These are phyloP conservation scores for Carapus acus DNA, from an alignment of 2,797 vertebrate species.

Conservation along the genomic window DNA sequence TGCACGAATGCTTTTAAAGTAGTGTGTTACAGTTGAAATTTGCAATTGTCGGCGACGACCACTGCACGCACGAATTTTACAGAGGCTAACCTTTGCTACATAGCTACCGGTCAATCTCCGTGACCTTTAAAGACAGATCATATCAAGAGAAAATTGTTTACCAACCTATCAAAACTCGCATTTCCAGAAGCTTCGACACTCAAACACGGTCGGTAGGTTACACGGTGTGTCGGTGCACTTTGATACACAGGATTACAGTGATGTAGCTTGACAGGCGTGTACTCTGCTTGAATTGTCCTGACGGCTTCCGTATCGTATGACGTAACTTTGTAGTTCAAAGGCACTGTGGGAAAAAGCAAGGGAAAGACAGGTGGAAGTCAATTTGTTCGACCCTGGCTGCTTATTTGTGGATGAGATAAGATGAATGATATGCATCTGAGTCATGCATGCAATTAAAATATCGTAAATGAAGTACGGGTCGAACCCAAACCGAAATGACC, in stretches of 20 bases:
- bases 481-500: too few species aligned
- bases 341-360: too few species aligned
- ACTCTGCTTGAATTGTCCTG: conserved; percentile 11
- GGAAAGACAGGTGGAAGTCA: too few species aligned
- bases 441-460: too few species aligned
- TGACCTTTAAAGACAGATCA: conserved; percentile 43
- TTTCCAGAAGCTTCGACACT: conserved; percentile 1
- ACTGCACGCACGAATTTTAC: background rate
- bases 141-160: conserved; percentile 3
- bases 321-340: background rate
- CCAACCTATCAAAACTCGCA: conserved; percentile 74
- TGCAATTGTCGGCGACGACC: background rate
- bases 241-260: background rate
- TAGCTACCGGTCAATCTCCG: conserved; percentile 25
- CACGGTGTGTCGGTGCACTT: background rate
- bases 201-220: fast-evolving
- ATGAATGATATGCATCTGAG: too few species aligned
- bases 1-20: background rate
- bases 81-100: conserved; percentile 12
- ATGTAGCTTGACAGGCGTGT: background rate
- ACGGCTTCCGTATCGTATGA: conserved; percentile 13
- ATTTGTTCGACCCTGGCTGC: too few species aligned
- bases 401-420: too few species aligned
- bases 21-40: background rate
- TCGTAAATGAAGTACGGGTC: too few species aligned